These are phyloP conservation scores for Sebastes aleutianus DNA, from an alignment of 2,797 vertebrate species.

Conservation along the genomic window DNA sequence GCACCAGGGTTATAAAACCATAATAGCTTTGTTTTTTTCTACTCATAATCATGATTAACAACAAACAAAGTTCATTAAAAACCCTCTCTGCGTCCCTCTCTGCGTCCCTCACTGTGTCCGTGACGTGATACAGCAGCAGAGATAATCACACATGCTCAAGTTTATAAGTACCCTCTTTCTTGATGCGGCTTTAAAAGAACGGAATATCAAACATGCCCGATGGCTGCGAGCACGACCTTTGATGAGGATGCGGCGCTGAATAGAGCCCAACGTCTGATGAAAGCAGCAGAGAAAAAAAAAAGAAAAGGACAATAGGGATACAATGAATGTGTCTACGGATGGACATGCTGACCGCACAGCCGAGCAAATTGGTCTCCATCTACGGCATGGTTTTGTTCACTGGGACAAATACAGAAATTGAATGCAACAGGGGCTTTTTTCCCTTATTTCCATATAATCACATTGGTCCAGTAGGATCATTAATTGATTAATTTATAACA, in stretches of 20 bases:
- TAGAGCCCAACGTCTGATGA: slow-evolving; percentile 40
- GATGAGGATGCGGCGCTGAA: slow-evolving; percentile 57
- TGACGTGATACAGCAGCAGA: neutral
- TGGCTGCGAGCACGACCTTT: slow-evolving; percentile 56
- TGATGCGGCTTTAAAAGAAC: slow-evolving; percentile 48
- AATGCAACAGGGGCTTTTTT: neutral
- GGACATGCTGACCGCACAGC: slow-evolving; percentile 17
- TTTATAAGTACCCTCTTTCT: slow-evolving; percentile 59
- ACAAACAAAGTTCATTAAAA: slow-evolving; percentile 7
- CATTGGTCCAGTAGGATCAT: neutral
- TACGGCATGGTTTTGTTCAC: neutral
- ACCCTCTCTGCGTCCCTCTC: neutral
- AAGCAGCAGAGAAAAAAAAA: slow-evolving; percentile 1
- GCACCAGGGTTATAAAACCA: neutral
- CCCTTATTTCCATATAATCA: neutral
- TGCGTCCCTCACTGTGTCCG: neutral
- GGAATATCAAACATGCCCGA: slow-evolving; percentile 66
- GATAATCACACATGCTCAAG: slow-evolving; percentile 56
- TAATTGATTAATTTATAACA: neutral
- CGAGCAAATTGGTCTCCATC: slow-evolving; percentile 19
- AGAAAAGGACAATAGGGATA: slow-evolving; percentile 23
- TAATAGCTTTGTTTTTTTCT: neutral
- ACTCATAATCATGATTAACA: neutral
- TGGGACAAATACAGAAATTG: slow-evolving; percentile 12
- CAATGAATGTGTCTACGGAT: slow-evolving; percentile 21